These are phyloP conservation scores for Pitangus sulphuratus DNA, from an alignment of 2,797 vertebrate genomes.

Conservation along the genomic window DNA sequence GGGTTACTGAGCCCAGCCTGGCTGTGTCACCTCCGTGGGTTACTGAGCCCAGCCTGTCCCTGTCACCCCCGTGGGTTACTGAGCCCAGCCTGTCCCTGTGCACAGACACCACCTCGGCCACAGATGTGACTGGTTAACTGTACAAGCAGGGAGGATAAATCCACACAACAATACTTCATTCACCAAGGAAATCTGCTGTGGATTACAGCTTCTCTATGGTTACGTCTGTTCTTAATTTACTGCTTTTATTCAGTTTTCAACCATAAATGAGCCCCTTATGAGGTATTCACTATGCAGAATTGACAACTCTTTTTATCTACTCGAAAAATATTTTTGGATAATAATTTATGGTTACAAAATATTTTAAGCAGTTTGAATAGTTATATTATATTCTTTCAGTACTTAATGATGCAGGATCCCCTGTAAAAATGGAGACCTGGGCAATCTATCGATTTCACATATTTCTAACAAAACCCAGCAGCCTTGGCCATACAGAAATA, in stretches of 20 bases:
- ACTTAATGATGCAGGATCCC: constrained; percentile 75
- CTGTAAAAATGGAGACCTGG: constrained; percentile 71
- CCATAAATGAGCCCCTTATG: constrained; percentile 89
- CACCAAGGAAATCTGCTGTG: constrained; percentile 91
- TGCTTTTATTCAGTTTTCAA: constrained; percentile 91
- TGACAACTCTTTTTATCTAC: constrained; percentile 89
- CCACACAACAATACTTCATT: constrained; percentile 89
- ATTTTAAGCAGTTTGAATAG: constrained; percentile 82
- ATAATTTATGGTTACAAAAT: constrained; percentile 86
- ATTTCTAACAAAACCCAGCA: constrained; percentile 75
- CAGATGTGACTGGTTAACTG: constrained; percentile 91
- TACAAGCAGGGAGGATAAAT: constrained; percentile 85
- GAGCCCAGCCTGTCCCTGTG: constrained; percentile 74
- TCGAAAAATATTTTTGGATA: constrained; percentile 87
- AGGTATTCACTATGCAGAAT: constrained; percentile 84
- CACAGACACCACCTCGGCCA: constrained; percentile 76
- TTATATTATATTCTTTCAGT: constrained; percentile 79
- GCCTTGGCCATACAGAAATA: constrained; percentile 66
- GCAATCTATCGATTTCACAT: constrained; percentile 74
- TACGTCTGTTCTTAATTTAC: constrained; percentile 94
- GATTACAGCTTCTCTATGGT: constrained; percentile 90
- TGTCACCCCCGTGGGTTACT: too few relatives aligned
- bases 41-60: too few relatives aligned
- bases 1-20: too few relatives aligned
- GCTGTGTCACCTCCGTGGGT: too few relatives aligned